A percentile compares a stretch with the other conserved stretches of the same genome.
phyloP scores from a whole-genome alignment of 2,797 vertebrate genomes.

The Enteromius radiatus region DNA sequence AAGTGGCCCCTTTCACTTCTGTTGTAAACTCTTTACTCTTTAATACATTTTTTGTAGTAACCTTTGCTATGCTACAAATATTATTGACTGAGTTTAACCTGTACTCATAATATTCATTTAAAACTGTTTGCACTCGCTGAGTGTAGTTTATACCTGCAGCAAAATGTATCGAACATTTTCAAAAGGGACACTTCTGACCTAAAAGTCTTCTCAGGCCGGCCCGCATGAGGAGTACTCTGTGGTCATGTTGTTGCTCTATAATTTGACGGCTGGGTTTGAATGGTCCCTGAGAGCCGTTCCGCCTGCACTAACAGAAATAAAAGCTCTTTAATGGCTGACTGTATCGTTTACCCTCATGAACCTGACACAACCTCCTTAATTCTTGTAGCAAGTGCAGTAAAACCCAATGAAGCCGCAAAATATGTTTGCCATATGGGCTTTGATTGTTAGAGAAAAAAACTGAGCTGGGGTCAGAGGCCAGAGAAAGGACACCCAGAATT shows the following conservation, averaged over 20 bases:
- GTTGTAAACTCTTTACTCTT: neutral
- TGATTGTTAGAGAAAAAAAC: slow-evolving; percentile 69
- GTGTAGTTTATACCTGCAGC: neutral
- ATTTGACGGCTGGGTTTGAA: slow-evolving; percentile 68
- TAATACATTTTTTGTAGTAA: neutral
- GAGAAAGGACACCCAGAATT: slow-evolving; percentile 48
- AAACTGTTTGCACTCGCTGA: neutral
- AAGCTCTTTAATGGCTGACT: slow-evolving; percentile 74
- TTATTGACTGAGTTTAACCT: neutral
- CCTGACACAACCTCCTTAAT: slow-evolving; percentile 62
- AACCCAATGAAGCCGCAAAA: slow-evolving; percentile 78
- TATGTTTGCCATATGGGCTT: slow-evolving; percentile 85
- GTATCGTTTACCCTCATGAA: slow-evolving; percentile 75
- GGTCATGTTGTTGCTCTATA: slow-evolving; percentile 73
- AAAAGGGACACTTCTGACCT: neutral
- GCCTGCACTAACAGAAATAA: slow-evolving; percentile 77
- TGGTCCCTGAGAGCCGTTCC: slow-evolving; percentile 69
- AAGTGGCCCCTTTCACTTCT: neutral
- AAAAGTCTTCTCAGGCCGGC: slow-evolving; percentile 1
- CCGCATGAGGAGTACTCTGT: slow-evolving; percentile 50
- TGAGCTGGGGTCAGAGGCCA: slow-evolving; percentile 42
- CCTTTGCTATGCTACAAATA: neutral
- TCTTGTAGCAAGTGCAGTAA: slow-evolving; percentile 79
- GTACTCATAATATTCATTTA: neutral
- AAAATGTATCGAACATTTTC: neutral